Evolutionary conservation across 2,888 invertebrate species (phyloP), one percentile per base, ranked within the genome.

Genomic region (Drosophila birchii): DNA sequence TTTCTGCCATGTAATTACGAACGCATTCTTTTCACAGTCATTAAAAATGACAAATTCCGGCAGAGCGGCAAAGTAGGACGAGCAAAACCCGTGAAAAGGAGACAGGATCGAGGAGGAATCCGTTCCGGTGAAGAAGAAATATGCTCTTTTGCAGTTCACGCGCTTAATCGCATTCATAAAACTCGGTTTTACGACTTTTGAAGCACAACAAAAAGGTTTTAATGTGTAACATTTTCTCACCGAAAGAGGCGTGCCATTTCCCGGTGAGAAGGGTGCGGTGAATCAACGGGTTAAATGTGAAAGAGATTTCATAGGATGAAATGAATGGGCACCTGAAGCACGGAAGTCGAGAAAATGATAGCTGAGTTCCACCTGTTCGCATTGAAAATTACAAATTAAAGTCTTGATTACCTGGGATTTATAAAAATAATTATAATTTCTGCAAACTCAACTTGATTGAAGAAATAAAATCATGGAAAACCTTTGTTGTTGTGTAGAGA

Each of bases 81-180:
- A 59, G 55, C 59, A 34, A 62, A 38, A 23, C 57, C 56, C 64
- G 32, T 44, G 51, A 53, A 59, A 56, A 43, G 32, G 43, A 54
- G 20, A 62, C 67, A 53, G 66, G 29, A 29, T 41, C 16, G 26
- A 47, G 55, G 20, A 36, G 26, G 57, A 55, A 26, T 18, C 38
- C 58, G 60, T 59, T 59, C 56, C 67, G 70, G 66, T 49, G 36
- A 55, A 68, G 76, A 69, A 74, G 77, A 81, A 85, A 87, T 87
- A 87, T 85, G 83, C 76, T 87, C 77, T 85, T 76, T 75, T 78
- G 78, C 88, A 88, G 86, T 83, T 88, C 81, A 86, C 86, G 81
- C 79, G 81, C 83, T 86, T 86, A 86, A 84, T 84, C 86, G 88
- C 84, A 81, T 84, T 86, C 88, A 88, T 86, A 86, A 88, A 86